phyloP scores from a whole-genome alignment of 2,888 invertebrate species.

The Spodoptera littoralis region DNA sequence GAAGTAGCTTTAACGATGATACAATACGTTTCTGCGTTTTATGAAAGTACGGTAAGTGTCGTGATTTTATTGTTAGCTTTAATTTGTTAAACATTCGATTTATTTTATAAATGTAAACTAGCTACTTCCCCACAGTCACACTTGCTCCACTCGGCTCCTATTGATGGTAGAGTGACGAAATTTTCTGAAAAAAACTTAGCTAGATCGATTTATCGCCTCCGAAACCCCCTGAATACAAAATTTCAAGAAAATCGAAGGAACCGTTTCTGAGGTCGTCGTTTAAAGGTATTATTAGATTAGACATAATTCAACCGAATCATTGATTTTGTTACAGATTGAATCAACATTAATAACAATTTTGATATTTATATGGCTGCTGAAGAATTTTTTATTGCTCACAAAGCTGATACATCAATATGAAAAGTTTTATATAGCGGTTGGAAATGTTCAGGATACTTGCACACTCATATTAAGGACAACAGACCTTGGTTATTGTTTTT shows the following conservation, averaged over 20 bases:
- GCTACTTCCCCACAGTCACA: too few species aligned
- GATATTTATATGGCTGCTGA: conserved; percentile 8
- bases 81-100: too few species aligned
- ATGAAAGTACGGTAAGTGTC: neutral
- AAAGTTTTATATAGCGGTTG: conserved; percentile 27
- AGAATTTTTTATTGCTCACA: neutral
- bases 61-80: too few species aligned
- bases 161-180: too few species aligned
- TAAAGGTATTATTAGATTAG: too few species aligned
- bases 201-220: too few species aligned
- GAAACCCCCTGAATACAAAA: too few species aligned
- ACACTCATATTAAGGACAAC: conserved; percentile 13
- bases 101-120: too few species aligned
- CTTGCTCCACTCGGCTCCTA: too few species aligned
- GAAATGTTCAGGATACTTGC: conserved; percentile 20
- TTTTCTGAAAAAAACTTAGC: too few species aligned
- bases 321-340: conserved; percentile 1
- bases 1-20: conserved; percentile 1
- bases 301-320: neutral
- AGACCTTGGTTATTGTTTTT: conserved; percentile 10
- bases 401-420: conserved; percentile 21
- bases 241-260: too few species aligned
- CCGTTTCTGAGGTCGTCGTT: too few species aligned
- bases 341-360: neutral
- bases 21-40: neutral